A percentile compares a stretch with the other conserved stretches of the same genome.
Conservation (phyloP, 1,140 invertebrate species). For the Cardiocondyla obscurior region DNA sequence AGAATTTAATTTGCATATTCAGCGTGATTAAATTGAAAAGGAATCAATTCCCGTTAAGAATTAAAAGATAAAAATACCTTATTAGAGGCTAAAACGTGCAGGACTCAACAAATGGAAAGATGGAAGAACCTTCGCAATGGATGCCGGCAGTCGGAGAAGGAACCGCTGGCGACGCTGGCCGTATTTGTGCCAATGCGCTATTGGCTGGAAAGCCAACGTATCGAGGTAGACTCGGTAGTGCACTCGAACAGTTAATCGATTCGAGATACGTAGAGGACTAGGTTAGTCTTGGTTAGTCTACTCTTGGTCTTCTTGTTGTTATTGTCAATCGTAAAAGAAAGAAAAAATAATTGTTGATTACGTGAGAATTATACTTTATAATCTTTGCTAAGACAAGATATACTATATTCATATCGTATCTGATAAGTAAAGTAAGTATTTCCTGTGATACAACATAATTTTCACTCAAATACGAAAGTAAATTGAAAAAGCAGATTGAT, state of each 20-base stretch:
- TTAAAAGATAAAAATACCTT: background rate
- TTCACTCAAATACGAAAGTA: background rate
- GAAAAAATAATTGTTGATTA: background rate
- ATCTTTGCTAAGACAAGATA: background rate
- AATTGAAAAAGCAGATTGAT: background rate
- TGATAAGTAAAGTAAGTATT: background rate
- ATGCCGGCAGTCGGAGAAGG: too few relatives aligned
- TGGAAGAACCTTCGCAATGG: background rate
- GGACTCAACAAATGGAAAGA: background rate
- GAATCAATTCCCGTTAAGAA: background rate
- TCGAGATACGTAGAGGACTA: too few relatives aligned
- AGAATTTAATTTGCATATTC: background rate
- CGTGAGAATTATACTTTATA: background rate
- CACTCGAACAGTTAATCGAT: too few relatives aligned
- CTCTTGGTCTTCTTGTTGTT: too few relatives aligned
- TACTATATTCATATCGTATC: background rate
- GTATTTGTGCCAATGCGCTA: too few relatives aligned
- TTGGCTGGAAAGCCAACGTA: too few relatives aligned
- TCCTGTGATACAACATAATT: background rate
- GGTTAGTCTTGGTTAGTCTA: too few relatives aligned
- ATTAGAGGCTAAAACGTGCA: too few relatives aligned
- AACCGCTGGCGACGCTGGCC: too few relatives aligned
- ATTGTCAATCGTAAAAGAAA: background rate
- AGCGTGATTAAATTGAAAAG: background rate
- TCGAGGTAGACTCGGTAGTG: too few relatives aligned